Evolutionary conservation across 2,113 vertebrate genomes (phyloP), one percentile per base, ranked within the genome.

Genomic region (Hepsetus odoe): DNA sequence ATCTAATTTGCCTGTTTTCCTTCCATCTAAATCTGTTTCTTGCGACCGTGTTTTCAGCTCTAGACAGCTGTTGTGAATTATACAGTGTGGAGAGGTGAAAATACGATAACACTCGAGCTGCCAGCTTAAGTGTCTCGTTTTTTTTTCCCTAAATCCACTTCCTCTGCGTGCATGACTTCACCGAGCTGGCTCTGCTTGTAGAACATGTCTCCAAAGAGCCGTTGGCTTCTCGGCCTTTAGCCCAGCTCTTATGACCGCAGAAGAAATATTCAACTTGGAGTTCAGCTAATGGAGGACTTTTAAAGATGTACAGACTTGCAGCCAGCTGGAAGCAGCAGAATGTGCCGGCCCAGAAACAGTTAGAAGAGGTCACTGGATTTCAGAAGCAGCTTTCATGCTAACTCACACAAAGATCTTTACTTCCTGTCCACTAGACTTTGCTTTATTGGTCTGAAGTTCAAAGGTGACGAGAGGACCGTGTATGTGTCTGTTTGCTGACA

Each of bases 21-120:
- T 4, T 16, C 32, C 38, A 38, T 22, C 14, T 16, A 14, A 59
- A 32, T 59, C 38, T 77, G 62, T 56, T 49, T 35, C 13, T 16
- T 14, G 20, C 24, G n/a, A 16, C 38, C 2, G 55, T 58, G 38
- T 35, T n/a, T 18, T 69, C 35, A 59, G 53, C 51, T 66, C 38
- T 18, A 24, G 40, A 38, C 66, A 76, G 59, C 61, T 76, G 72
- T 28, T 49, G 16, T 83, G 40, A 70, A 53, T 82, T 30, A 66
- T 11, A 76, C 22, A 46, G 44, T 64, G 42, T 32, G 61, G 26
- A 77, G 22, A 56, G 30, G 44, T 49, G 5, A 55, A 42, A 67
- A 33, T 33, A 33, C 80, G 18, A 66, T 59, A 14, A 22, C 30
- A 65, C 28, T 76, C 8, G 6, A 71, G 28, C 30, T 53, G n/a